Base-by-base conservation (phyloP, 2,113 vertebrate genomes). In the Malaclemys terrapin region DNA sequence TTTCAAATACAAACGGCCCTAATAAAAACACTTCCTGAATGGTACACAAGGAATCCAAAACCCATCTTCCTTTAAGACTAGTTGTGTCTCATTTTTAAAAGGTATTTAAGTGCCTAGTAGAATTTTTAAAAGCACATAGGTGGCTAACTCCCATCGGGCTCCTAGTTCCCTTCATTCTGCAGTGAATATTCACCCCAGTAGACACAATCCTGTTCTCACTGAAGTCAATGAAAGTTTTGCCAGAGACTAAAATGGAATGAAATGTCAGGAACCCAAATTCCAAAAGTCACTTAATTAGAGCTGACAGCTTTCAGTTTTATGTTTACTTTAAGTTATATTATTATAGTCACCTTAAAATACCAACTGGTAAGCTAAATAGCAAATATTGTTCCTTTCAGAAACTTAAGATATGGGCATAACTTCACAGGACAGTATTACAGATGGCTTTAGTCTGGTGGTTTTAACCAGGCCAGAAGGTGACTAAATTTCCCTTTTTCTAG, bases 331-430 rank as follows among this genome's bases (percentile, higher is more conserved):
- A 79, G 53, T 52, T 69, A 57, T 75, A 83, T 2, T 65, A 57
- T 16, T 82, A 82, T 24, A 52, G 25, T 52, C 19, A 50, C 82
- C 94, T 90, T 17, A 65, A 82, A 90, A 76, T n/a, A 81, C 6
- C 0, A 1, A 22, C 25, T 45, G n/a, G 80, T 24, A 35, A 86
- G 80, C 57, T 6, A 94, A 91, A 88, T 12, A 45, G 82, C 83
- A 89, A 80, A 56, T 50, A 72, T 2, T 16, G 10, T 10, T 31
- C 82, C 80, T 59, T 84, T 89, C n/a, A 49, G 88, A 69, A 82
- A 20, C 0, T 2, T 1, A 29, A 0, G 2, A 47, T n/a, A 0
- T 1, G 11, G 59, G 86, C 59, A 88, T 83, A 72, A n/a, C n/a
- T 72, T 72, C 20, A 38, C 35, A 84, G 47, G 53, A 2, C 35